Conservation (phyloP, 2,888 invertebrate species). For the Ormyrus nitidulus region DNA sequence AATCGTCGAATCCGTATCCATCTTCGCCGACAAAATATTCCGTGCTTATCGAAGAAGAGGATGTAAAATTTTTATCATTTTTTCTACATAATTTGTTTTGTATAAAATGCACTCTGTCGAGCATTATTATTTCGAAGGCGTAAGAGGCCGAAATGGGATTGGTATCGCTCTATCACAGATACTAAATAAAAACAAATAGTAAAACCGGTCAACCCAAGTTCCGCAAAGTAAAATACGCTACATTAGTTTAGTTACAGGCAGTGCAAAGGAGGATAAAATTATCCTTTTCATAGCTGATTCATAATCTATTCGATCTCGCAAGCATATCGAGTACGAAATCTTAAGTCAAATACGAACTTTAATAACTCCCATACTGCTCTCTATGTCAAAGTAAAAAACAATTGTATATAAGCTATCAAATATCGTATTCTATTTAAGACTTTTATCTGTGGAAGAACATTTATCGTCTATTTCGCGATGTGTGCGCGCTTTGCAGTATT, state of each 20-base stretch:
- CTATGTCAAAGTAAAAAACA: conserved; percentile 57
- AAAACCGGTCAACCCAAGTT: conserved; percentile 42
- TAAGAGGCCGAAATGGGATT: conserved; percentile 47
- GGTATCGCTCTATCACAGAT: conserved; percentile 55
- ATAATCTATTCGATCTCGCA: conserved; percentile 43
- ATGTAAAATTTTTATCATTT: conserved; percentile 34
- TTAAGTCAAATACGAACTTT: conserved; percentile 41
- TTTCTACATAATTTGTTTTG: conserved; percentile 41
- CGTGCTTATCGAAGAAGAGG: conserved; percentile 26
- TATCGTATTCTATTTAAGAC: conserved; percentile 35
- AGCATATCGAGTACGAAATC: conserved; percentile 42
- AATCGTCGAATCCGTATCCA: conserved; percentile 65
- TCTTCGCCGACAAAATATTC: conserved; percentile 52
- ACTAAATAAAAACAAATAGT: conserved; percentile 49
- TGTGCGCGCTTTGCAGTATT: conserved; percentile 8
- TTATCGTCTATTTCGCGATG: conserved; percentile 27
- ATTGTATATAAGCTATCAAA: conserved; percentile 52
- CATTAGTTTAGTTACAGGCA: conserved; percentile 41
- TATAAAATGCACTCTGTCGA: conserved; percentile 46
- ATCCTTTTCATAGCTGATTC: conserved; percentile 42
- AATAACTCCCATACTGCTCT: conserved; percentile 15
- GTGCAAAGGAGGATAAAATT: conserved; percentile 43
- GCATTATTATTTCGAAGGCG: conserved; percentile 38
- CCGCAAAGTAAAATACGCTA: conserved; percentile 43
- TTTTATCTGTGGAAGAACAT: conserved; percentile 49